Percentiles rank a stretch among this genome's conserved stretches.
Conservation (phyloP, 2,888 invertebrate species). For the Polymixis flavicincta region DNA sequence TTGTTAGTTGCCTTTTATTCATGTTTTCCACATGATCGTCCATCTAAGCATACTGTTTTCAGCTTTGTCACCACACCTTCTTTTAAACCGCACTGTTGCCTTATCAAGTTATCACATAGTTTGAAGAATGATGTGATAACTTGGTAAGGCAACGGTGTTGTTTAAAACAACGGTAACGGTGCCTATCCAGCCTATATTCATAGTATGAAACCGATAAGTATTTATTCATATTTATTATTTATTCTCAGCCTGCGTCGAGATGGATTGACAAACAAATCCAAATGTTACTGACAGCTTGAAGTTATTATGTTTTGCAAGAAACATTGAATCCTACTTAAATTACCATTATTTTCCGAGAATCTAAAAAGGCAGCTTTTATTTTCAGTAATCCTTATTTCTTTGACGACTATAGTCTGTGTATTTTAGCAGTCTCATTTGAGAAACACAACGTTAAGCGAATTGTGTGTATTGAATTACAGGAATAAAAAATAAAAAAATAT, state of each 20-base stretch:
- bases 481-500: not conserved
- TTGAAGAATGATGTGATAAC: too few species aligned
- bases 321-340: not conserved
- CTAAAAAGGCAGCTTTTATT: not conserved
- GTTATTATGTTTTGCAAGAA: not conserved
- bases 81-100: too few species aligned
- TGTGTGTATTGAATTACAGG: not conserved
- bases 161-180: too few species aligned
- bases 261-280: not conserved
- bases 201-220: too few species aligned
- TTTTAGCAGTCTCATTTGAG: not conserved
- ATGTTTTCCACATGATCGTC: too few species aligned
- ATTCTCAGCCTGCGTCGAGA: not conserved
- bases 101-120: too few species aligned
- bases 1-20: too few species aligned
- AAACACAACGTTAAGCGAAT: not conserved
- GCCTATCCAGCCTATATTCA: too few species aligned
- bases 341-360: not conserved
- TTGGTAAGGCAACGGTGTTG: too few species aligned
- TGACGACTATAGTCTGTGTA: not conserved
- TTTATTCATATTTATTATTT: not conserved
- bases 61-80: too few species aligned
- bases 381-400: not conserved
- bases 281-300: not conserved
- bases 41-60: too few species aligned